Conservation (phyloP, 2,888 invertebrate genomes). For the Ophion costatus region DNA sequence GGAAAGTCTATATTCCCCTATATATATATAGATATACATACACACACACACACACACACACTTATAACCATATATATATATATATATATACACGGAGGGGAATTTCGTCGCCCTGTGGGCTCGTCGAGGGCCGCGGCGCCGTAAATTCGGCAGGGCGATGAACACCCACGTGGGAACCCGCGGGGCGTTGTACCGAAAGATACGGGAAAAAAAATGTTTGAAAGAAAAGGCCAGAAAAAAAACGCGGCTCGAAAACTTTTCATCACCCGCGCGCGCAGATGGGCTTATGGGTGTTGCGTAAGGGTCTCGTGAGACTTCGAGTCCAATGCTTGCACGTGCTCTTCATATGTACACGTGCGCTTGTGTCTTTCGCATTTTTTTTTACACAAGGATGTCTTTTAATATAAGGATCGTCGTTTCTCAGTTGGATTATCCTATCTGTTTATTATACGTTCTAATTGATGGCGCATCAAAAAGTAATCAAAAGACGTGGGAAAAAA, state of each 20-base stretch:
- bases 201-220: conserved; percentile 13
- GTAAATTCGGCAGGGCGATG: conserved; percentile 41
- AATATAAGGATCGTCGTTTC: background rate
- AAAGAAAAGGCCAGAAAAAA: background rate
- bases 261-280: conserved; percentile 35
- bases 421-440: background rate
- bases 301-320: conserved; percentile 39
- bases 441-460: background rate
- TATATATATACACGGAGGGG: background rate
- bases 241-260: conserved; percentile 42
- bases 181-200: conserved; percentile 11
- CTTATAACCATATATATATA: too few species aligned
- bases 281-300: conserved; percentile 47
- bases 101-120: conserved; percentile 18
- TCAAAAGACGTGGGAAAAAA: background rate
- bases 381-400: background rate
- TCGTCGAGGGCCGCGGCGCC: conserved; percentile 39
- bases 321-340: conserved; percentile 35
- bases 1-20: background rate
- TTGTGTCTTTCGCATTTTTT: background rate
- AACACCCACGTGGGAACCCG: conserved; percentile 50
- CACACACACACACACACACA: too few species aligned
- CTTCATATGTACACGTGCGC: background rate
- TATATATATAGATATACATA: background rate
- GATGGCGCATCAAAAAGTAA: background rate